Percentiles rank a stretch among this genome's conserved stretches.
Conservation (phyloP, 2,797 vertebrate genomes). For the Bradypus variegatus region DNA sequence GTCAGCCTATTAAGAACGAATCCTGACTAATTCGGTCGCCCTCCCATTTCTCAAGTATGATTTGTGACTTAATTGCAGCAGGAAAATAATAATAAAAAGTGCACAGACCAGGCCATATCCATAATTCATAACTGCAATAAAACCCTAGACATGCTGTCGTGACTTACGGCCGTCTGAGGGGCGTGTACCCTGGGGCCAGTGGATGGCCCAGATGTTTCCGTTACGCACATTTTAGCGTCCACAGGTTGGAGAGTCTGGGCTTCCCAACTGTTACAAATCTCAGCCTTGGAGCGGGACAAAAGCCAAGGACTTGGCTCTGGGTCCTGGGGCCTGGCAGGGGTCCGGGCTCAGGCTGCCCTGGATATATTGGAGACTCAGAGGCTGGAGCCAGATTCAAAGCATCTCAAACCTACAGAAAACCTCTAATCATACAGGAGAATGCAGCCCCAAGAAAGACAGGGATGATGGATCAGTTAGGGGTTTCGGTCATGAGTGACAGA, state of each 20-base stretch:
- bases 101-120: slow-evolving; percentile 59
- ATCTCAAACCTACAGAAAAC: not conserved
- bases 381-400: not conserved
- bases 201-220: slow-evolving; percentile 73
- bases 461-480: not conserved
- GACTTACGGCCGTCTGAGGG: slow-evolving; percentile 63
- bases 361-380: not conserved
- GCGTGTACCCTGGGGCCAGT: slow-evolving; percentile 55
- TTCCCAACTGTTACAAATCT: not conserved
- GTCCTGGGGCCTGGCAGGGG: not conserved
- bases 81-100: slow-evolving; percentile 69
- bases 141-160: slow-evolving; percentile 61
- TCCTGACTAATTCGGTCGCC: slow-evolving; percentile 61
- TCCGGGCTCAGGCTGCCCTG: not conserved
- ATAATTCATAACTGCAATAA: slow-evolving; percentile 74
- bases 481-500: not conserved
- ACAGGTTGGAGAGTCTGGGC: slow-evolving; percentile 18
- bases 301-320: not conserved
- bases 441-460: not conserved
- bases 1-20: slow-evolving; percentile 56
- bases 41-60: slow-evolving; percentile 63
- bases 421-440: not conserved
- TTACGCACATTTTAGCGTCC: slow-evolving; percentile 59
- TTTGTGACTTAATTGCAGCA: slow-evolving; percentile 69
- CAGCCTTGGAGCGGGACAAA: not conserved